Evolutionary conservation across 2,888 invertebrate genomes (phyloP), one percentile per base, ranked within the genome.

Genomic region (Microplitis manilae): DNA sequence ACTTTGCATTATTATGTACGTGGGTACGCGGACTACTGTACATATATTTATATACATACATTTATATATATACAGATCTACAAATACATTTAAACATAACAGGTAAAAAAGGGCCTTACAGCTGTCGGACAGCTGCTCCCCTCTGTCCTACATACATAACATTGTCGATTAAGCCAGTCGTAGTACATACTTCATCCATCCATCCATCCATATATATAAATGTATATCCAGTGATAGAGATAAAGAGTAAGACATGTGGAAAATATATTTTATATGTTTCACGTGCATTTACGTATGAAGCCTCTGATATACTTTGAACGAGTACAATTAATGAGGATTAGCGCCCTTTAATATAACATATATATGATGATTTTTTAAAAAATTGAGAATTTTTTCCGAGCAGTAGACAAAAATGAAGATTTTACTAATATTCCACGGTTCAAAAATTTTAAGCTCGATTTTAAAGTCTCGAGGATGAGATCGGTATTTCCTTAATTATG

Each of bases 111-210:
- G 88, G 87, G 86, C 86, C 87, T 84, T 87, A 88, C 89, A 90
- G 90, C 90, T 90, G 90, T 89, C 90, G 81, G 88, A 88, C 90
- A 90, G 90, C 90, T 90, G 89, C 89, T 86, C 88, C 73, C 84
- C 86, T 86, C 86, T 89, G 89, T 89, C 89, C 89, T 87, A 89
- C 85, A 89, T 88, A 88, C 88, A 65, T 65, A 65, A 50, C 50
- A 88, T 88, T 85, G 85, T 82, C 83, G 87, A 89, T 87, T 86
- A 86, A 86, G 79, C 79, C 80, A 76, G 76, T 72, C 80, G 81
- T 77, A 71, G 69, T 40, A 74, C 74, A 76, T 69, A 72, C 20
- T 60, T 71, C 67, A 71, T 68, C 68, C 40, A 65, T 50, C 41
- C n/a, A 17, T 62, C 20, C 62, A 62, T 62, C 17, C 17, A 17